Percentiles rank a stretch among this genome's conserved stretches.
Evolutionary conservation across 2,113 vertebrate genomes (phyloP).

Genomic region (Nesoenas mayeri): DNA sequence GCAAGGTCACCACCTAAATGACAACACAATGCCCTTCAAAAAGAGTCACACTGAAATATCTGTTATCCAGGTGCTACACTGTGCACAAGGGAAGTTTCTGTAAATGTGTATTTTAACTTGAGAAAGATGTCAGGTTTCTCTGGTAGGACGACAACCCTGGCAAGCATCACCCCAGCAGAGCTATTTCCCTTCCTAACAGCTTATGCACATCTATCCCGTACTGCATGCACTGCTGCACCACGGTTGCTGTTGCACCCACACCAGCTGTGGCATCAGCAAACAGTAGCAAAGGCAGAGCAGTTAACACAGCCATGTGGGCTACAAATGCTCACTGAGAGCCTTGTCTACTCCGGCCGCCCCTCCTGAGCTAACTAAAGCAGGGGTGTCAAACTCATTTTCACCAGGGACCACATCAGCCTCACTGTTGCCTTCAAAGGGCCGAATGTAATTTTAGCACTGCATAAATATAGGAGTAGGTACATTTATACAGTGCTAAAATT

Average conservation of each 20-base stretch:
- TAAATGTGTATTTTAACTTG: neutral
- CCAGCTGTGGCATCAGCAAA: neutral
- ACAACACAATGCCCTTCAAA: neutral
- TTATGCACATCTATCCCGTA: too few species aligned
- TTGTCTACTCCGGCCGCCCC: neutral
- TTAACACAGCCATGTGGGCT: accelerated
- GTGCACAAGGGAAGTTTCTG: neutral
- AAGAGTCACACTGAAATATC: neutral
- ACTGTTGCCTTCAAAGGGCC: too few species aligned
- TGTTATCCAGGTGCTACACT: neutral
- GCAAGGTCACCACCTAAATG: neutral
- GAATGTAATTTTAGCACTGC: too few species aligned
- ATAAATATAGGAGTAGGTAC: too few species aligned
- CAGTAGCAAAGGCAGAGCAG: neutral
- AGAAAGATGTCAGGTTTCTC: neutral
- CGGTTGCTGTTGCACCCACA: accelerated
- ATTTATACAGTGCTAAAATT: too few species aligned
- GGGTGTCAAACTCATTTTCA: too few species aligned
- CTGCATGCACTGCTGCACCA: neutral
- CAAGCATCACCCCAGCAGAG: neutral
- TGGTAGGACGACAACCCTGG: neutral
- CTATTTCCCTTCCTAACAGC: neutral
- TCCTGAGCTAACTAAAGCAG: neutral
- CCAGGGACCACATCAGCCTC: too few species aligned
- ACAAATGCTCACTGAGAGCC: neutral